A percentile compares a stretch with the other conserved stretches of the same genome.
These are phyloP conservation scores for Myotis planiceps DNA, from an alignment of 2,797 vertebrate species.

Conservation along the genomic window DNA sequence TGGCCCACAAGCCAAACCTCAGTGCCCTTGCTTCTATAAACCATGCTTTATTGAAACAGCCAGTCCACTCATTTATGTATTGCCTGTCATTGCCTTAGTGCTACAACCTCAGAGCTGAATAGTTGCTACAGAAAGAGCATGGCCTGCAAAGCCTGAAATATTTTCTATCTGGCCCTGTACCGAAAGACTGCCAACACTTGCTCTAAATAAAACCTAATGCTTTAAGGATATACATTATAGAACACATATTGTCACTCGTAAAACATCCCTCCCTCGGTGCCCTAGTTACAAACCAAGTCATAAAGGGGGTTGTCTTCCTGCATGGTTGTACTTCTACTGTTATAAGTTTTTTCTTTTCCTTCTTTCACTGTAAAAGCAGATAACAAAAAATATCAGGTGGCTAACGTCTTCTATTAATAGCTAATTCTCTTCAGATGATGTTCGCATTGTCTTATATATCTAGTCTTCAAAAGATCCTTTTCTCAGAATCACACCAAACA, in stretches of 20 bases:
- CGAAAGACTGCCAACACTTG: not conserved
- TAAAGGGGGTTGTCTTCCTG: not conserved
- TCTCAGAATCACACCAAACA: constrained; percentile 44
- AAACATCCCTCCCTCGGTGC: not conserved
- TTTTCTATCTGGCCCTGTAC: not conserved
- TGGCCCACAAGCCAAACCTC: not conserved
- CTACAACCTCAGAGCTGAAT: not conserved
- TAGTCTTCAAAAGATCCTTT: constrained; percentile 7
- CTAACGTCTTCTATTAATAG: not conserved
- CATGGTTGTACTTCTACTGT: not conserved
- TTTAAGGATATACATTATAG: not conserved
- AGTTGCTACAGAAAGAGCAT: not conserved
- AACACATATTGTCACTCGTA: not conserved
- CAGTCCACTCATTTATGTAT: not conserved
- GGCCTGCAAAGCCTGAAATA: not conserved
- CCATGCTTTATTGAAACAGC: not conserved
- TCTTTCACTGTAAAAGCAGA: constrained; percentile 26
- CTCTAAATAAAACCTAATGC: constrained; percentile 44
- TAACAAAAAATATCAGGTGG: not conserved
- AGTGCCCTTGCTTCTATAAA: not conserved
- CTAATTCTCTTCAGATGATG: not conserved
- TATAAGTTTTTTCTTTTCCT: not conserved
- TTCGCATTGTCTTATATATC: not conserved
- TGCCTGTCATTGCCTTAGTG: not conserved
- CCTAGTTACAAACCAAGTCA: constrained; percentile 9